Evolutionary conservation across 2,113 vertebrate species (phyloP).

Genomic region (Hemibagrus wyckioides): DNA sequence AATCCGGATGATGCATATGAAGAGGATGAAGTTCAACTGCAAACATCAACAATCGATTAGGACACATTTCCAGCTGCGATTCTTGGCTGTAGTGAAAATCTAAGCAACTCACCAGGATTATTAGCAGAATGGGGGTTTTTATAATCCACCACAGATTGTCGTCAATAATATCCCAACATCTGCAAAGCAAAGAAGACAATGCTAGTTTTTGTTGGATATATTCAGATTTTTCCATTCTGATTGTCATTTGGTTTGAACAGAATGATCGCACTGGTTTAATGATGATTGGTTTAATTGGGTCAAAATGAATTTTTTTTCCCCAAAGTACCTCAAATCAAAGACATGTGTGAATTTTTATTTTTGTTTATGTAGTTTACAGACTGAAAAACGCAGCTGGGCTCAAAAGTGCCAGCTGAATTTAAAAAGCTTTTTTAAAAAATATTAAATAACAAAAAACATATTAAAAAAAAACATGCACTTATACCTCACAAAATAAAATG

Average conservation of each 20-base stretch:
- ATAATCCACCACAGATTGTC: slow-evolving; percentile 93
- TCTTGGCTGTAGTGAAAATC: background rate
- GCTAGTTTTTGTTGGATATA: background rate
- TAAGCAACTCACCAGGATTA: slow-evolving; percentile 84
- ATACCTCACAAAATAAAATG: no score
- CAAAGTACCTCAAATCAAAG: background rate
- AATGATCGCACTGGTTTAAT: background rate
- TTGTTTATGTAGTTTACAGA: background rate
- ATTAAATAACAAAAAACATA: background rate
- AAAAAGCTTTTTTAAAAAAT: background rate
- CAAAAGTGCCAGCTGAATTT: background rate
- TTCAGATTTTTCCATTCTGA: background rate
- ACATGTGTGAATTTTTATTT: background rate
- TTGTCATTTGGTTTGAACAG: background rate
- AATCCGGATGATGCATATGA: slow-evolving; percentile 93
- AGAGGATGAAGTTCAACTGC: slow-evolving; percentile 91
- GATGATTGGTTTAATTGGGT: background rate
- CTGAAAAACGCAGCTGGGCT: background rate
- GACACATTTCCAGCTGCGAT: background rate
- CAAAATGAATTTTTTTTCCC: background rate
- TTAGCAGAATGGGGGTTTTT: slow-evolving; percentile 84
- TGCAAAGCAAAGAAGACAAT: slow-evolving; percentile 56
- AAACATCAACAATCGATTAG: background rate
- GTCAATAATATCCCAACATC: slow-evolving; percentile 89
- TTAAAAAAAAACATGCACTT: no score